These are phyloP conservation scores for Steromphala cineraria DNA, from an alignment of 2,888 invertebrate species.

Conservation along the genomic window DNA sequence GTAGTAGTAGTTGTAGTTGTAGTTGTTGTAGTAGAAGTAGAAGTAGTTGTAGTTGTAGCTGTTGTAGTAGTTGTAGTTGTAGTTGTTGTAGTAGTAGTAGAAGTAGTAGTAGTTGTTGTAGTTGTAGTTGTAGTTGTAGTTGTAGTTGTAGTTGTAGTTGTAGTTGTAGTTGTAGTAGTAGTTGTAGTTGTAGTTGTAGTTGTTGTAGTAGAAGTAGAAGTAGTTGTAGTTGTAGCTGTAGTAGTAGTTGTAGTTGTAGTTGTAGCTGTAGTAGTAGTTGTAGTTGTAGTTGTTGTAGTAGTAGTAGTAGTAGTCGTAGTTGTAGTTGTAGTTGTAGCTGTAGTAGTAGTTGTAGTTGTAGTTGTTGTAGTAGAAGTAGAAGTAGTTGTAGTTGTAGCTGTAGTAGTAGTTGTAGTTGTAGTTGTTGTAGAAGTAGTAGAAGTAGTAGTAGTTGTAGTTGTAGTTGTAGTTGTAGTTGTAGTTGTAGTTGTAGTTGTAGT, in stretches of 20 bases:
- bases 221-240: no score
- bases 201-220: not conserved
- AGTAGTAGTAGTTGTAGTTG: slow-evolving; percentile 26
- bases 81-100: not conserved
- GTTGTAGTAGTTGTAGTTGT: not conserved
- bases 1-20: not conserved
- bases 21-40: not conserved
- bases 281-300: slow-evolving; percentile 24
- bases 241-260: no score
- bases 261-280: no score
- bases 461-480: not conserved
- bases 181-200: not conserved
- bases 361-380: not conserved
- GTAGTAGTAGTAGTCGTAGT: no score
- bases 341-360: not conserved
- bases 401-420: slow-evolving; percentile 24
- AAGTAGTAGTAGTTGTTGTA: not conserved
- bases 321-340: no score
- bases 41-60: not conserved
- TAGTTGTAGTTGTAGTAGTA: slow-evolving; percentile 1
- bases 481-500: not conserved
- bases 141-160: not conserved
- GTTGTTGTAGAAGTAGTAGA: slow-evolving; percentile 36
- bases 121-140: slow-evolving; percentile 1
- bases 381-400: no score